phyloP scores from a whole-genome alignment of 2,888 invertebrate species.

The Drepana falcataria region DNA sequence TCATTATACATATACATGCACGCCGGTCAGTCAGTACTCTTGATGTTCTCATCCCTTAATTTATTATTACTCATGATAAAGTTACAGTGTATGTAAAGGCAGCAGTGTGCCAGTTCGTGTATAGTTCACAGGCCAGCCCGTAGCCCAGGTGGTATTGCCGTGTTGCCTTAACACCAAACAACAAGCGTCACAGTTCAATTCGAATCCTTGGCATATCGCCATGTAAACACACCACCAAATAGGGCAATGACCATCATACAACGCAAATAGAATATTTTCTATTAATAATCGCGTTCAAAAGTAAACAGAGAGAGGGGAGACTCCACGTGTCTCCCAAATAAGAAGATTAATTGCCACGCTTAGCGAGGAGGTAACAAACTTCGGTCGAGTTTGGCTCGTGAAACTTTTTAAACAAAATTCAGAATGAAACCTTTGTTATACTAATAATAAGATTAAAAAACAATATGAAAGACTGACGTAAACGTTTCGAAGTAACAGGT shows the following conservation, averaged over 20 bases:
- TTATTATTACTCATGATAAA: too few species aligned
- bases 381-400: conserved; percentile 7
- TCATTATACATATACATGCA: too few species aligned
- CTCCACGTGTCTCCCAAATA: conserved; percentile 54
- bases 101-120: too few species aligned
- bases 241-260: conserved; percentile 70
- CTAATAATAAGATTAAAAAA: neutral
- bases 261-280: conserved; percentile 67
- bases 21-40: too few species aligned
- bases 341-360: conserved; percentile 50
- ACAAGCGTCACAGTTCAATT: conserved; percentile 27
- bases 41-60: too few species aligned
- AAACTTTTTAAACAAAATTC: conserved; percentile 12
- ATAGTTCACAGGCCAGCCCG: too few species aligned
- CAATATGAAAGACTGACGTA: neutral
- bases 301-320: conserved; percentile 59
- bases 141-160: neutral
- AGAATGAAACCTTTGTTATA: conserved; percentile 1
- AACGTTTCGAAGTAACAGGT: neutral
- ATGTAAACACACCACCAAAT: conserved; percentile 73
- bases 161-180: conserved; percentile 6
- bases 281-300: conserved; percentile 61
- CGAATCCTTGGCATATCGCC: conserved; percentile 53
- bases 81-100: too few species aligned
- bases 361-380: conserved; percentile 11